phyloP scores from a whole-genome alignment of 2,888 invertebrate species.

The Zaprionus bogoriensis region DNA sequence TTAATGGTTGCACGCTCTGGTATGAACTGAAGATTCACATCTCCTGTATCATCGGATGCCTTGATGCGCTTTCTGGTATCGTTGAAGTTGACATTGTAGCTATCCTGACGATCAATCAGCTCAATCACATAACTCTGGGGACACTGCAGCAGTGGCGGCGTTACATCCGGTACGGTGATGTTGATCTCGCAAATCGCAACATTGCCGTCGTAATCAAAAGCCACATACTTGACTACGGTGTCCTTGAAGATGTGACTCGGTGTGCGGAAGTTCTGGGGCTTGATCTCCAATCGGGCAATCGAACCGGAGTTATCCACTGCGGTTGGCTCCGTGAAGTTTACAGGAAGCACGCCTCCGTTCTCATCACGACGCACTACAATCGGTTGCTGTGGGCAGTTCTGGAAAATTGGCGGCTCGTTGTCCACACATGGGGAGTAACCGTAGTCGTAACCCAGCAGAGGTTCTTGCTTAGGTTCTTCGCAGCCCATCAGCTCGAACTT shows the following conservation, averaged over 20 bases:
- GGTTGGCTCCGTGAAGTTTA: conserved; percentile 96
- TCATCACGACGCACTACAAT: conserved; percentile 94
- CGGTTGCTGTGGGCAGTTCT: conserved; percentile 97
- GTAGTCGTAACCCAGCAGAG: conserved; percentile 95
- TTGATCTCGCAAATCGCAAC: conserved; percentile 98
- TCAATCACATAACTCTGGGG: conserved; percentile 97
- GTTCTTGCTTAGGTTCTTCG: conserved; percentile 91
- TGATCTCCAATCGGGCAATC: conserved; percentile 95
- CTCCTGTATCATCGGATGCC: conserved; percentile 93
- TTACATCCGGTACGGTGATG: conserved; percentile 96
- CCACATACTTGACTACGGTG: conserved; percentile 96
- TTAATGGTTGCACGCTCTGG: conserved; percentile 93
- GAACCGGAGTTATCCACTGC: conserved; percentile 98
- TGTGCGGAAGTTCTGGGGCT: conserved; percentile 94
- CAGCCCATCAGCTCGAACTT: conserved; percentile 98
- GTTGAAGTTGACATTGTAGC: conserved; percentile 95
- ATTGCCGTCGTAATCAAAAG: conserved; percentile 98
- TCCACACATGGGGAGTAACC: conserved; percentile 97
- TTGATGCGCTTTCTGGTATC: conserved; percentile 93
- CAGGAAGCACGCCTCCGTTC: conserved; percentile 94
- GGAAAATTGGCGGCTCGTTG: conserved; percentile 97
- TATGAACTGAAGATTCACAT: conserved; percentile 91
- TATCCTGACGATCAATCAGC: conserved; percentile 93
- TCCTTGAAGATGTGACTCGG: conserved; percentile 95
- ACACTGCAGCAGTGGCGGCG: conserved; percentile 94